Percentiles rank a stretch among this genome's conserved stretches.
Conservation (phyloP, 2,113 vertebrate species). For the Pseudopipra pipra region DNA sequence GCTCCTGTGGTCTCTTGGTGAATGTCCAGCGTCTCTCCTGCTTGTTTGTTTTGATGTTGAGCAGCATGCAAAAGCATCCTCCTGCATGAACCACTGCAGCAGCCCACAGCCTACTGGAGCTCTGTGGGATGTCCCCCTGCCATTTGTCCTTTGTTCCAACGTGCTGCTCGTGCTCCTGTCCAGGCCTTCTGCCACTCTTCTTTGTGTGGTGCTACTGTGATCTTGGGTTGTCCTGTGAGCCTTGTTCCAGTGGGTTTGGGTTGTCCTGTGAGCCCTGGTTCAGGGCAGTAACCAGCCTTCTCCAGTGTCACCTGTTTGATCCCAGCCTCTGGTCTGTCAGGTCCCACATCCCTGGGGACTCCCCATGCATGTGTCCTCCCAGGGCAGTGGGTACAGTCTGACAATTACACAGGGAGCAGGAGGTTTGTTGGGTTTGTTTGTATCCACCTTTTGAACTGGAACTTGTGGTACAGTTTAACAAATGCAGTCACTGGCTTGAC, state of each 20-base stretch:
- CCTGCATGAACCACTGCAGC: background rate
- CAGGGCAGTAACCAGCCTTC: background rate
- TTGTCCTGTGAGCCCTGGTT: background rate
- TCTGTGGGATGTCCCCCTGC: background rate
- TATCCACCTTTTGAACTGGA: background rate
- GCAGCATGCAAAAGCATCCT: conserved; percentile 15
- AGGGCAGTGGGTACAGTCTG: background rate
- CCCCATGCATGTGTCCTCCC: background rate
- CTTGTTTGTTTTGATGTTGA: background rate
- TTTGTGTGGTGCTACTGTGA: background rate
- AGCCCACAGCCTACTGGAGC: background rate
- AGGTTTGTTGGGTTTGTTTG: background rate
- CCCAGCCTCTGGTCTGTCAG: background rate
- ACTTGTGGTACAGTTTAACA: background rate
- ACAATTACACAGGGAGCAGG: background rate
- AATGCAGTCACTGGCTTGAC: background rate
- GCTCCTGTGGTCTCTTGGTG: background rate
- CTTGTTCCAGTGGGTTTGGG: background rate
- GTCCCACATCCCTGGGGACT: background rate
- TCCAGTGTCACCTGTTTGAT: background rate
- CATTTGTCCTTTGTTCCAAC: background rate
- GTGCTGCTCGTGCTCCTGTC: background rate
- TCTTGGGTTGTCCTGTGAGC: background rate
- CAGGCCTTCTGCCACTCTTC: background rate
- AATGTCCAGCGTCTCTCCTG: background rate